These are phyloP conservation scores for Coleophora deauratella DNA, from an alignment of 2,888 invertebrate species.

Conservation along the genomic window DNA sequence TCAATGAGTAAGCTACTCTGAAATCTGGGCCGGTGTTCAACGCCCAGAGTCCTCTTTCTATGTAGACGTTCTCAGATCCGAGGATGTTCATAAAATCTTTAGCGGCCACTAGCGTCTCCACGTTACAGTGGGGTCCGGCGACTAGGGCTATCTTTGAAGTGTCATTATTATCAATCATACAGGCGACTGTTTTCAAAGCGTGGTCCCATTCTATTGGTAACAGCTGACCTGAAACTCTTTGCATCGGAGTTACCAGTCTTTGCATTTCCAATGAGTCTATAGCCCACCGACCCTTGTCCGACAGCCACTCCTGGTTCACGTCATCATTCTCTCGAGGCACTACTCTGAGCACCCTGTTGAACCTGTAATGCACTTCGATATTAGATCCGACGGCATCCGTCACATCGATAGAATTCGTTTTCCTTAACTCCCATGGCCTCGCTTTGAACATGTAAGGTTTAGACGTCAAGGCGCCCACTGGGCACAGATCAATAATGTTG, in stretches of 20 bases:
- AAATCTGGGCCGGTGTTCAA: conserved; percentile 34
- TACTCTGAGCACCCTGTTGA: conserved; percentile 47
- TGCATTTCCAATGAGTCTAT: conserved; percentile 97
- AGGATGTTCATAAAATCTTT: conserved; percentile 56
- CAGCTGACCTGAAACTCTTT: conserved; percentile 81
- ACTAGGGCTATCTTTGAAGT: conserved; percentile 68
- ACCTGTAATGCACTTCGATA: conserved; percentile 46
- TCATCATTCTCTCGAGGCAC: conserved; percentile 58
- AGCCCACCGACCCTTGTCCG: conserved; percentile 97
- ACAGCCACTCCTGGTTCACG: conserved; percentile 97
- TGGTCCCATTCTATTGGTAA: conserved; percentile 93
- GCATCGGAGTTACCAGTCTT: conserved; percentile 93
- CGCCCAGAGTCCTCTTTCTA: conserved; percentile 39
- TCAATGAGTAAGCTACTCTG: conserved; percentile 50
- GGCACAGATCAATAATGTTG: conserved; percentile 98
- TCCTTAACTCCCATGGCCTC: conserved; percentile 96
- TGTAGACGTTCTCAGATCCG: conserved; percentile 48
- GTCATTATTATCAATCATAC: conserved; percentile 74
- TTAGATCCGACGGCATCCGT: conserved; percentile 64
- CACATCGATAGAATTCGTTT: conserved; percentile 70
- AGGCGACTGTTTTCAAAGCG: conserved; percentile 81
- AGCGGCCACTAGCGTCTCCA: conserved; percentile 51
- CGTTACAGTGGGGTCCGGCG: conserved; percentile 52
- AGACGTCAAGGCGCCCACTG: conserved; percentile 97
- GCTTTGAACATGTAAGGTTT: conserved; percentile 98